Evolutionary conservation across 2,888 invertebrate species (phyloP).

Genomic region (Antitype chi): DNA sequence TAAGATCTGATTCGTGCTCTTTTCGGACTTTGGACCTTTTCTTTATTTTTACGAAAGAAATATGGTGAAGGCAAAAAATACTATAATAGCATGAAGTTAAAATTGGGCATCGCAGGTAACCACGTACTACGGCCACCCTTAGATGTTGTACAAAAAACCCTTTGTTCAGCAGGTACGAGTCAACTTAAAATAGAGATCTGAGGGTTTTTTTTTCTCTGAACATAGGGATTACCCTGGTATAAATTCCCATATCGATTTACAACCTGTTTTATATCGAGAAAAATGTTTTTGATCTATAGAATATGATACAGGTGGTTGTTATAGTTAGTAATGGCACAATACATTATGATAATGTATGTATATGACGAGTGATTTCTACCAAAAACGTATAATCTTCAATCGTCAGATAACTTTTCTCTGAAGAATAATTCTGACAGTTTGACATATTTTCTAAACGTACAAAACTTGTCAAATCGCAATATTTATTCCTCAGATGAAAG

Average conservation of each 20-base stretch:
- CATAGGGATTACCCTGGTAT: slow-evolving; percentile 40
- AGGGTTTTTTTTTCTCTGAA: slow-evolving; percentile 26
- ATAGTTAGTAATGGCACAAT: background rate
- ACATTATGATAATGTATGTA: background rate
- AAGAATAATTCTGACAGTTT: too few relatives aligned
- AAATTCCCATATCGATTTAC: slow-evolving; percentile 44
- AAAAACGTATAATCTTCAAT: too few relatives aligned
- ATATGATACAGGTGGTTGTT: background rate
- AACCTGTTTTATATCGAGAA: slow-evolving; percentile 5
- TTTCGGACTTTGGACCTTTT: slow-evolving; percentile 30
- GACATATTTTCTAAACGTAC: too few relatives aligned
- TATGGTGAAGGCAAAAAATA: slow-evolving; percentile 34
- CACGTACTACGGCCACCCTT: slow-evolving; percentile 35
- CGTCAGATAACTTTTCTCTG: too few relatives aligned
- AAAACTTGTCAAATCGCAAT: too few relatives aligned
- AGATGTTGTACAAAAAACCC: slow-evolving; percentile 38
- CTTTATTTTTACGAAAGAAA: background rate
- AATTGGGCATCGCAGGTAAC: slow-evolving; percentile 50
- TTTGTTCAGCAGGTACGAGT: slow-evolving; percentile 60
- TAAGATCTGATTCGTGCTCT: background rate
- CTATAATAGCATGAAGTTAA: background rate
- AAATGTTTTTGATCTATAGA: background rate
- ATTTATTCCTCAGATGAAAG: too few relatives aligned
- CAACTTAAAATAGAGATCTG: slow-evolving; percentile 19
- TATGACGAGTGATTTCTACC: too few relatives aligned